A percentile compares a stretch with the other conserved stretches of the same genome.
phyloP scores from a whole-genome alignment of 2,888 invertebrate genomes.

The Dynastes tityus region DNA sequence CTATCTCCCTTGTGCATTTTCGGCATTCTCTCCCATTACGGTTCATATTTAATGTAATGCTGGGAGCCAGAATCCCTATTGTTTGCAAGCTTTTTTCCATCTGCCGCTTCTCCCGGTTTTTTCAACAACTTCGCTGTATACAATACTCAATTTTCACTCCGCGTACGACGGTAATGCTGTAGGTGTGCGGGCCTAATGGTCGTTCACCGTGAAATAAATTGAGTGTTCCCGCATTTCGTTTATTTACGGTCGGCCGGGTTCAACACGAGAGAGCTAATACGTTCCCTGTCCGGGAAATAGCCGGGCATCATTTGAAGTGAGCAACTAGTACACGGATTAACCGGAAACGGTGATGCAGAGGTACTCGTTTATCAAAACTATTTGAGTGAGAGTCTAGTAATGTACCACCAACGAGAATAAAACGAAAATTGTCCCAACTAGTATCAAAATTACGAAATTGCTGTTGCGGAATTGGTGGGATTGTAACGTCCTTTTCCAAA shows the following conservation, averaged over 20 bases:
- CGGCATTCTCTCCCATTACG: constrained; percentile 17
- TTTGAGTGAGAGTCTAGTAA: no score
- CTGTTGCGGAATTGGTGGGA: no score
- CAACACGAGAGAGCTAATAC: constrained; percentile 27
- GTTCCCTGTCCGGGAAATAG: not conserved
- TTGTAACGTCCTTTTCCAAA: no score
- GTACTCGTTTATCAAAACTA: no score
- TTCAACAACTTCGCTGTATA: not conserved
- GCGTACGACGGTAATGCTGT: not conserved
- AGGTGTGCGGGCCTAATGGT: constrained; percentile 16
- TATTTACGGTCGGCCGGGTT: constrained; percentile 34
- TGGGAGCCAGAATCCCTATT: constrained; percentile 14
- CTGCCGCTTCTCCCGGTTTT: not conserved
- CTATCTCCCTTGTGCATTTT: not conserved
- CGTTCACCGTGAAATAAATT: constrained; percentile 44
- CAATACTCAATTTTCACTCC: constrained; percentile 23
- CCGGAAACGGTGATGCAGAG: no score
- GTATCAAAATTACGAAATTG: no score
- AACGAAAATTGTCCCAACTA: no score
- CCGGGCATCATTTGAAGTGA: no score
- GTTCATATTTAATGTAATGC: constrained; percentile 50
- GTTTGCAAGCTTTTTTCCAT: constrained; percentile 14
- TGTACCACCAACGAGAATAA: no score
- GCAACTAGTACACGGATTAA: no score
- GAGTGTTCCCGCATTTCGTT: constrained; percentile 38